Evolutionary conservation across 2,797 vertebrate species (phyloP), one percentile per base, ranked within the genome.

Genomic region (Amblyraja radiata): DNA sequence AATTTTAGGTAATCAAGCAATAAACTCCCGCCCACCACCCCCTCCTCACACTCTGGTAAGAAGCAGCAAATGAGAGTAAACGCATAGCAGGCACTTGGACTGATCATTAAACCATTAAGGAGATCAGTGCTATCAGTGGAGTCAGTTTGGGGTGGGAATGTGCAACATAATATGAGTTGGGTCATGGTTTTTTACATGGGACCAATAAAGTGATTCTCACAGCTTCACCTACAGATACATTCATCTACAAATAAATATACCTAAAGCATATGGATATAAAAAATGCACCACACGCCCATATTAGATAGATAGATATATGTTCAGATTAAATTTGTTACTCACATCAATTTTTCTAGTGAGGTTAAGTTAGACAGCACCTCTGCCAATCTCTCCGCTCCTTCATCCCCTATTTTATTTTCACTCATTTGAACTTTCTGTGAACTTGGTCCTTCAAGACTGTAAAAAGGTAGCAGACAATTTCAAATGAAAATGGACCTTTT

Each of bases 341-440:
- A 99, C 98, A 98, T 99, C 28, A 99, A 96, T 0, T 96, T 97
- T 95, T 98, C 97, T 94, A 99, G 96, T 32, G 95, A 97, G 78
- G 93, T 94, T 73, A 99, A 95, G 9, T 94, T 96, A 28, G 96
- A 95, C 93, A 99, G 95, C 77, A 96, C 97, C 58, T 95, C 94
- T 0, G 97, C 96, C 77, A 99, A 94, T 81, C 95, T 95, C 63
- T 95, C 95, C 0, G 97, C 97, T 71, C 97, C 98, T 93, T 95
- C 93, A 93, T 99, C 98, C 28, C 97, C 97, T 0, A 99, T 97
- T 94, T 97, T 97, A 94, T 98, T 98, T 93, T 98, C 97, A 7
- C 95, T 96, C 81, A 93, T 77, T 93, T 93, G 36, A 93, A 80
- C 76, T 32, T 79, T 80, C 32, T 79, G 93, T 0, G 58, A 65